Evolutionary conservation across 2,888 invertebrate genomes (phyloP).

Genomic region (Luffia ferchaultella): DNA sequence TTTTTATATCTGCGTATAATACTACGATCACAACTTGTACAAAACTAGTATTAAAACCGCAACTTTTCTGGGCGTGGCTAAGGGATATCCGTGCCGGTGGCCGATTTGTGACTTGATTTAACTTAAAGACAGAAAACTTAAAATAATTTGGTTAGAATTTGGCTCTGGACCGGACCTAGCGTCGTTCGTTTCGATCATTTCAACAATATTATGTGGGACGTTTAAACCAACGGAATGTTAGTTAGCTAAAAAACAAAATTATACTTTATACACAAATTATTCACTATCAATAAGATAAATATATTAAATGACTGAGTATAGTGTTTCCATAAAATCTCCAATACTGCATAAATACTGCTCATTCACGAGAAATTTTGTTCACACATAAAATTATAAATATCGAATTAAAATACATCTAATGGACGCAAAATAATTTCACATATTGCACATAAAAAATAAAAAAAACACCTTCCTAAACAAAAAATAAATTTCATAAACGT

Average conservation of each 20-base stretch:
- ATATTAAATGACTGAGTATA: constrained; percentile 18
- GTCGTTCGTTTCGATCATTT: neutral
- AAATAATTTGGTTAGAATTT: constrained; percentile 41
- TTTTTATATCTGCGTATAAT: no score
- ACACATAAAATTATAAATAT: constrained; percentile 18
- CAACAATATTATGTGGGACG: constrained; percentile 23
- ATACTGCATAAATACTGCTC: constrained; percentile 57
- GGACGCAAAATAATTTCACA: constrained; percentile 59
- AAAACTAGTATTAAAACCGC: no score
- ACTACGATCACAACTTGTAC: no score
- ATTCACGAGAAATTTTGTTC: constrained; percentile 18
- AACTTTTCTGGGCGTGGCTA: no score
- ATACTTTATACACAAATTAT: neutral
- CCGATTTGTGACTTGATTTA: neutral
- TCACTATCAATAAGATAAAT: constrained; percentile 18
- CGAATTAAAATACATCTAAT: constrained; percentile 32
- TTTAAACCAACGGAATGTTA: constrained; percentile 29
- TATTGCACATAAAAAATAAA: constrained; percentile 51
- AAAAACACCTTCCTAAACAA: no score
- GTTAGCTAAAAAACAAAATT: constrained; percentile 21
- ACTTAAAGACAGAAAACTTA: constrained; percentile 28
- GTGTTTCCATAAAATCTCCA: constrained; percentile 23
- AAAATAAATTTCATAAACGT: no score
- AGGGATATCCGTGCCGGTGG: no score
- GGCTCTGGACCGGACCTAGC: constrained; percentile 19